Percentiles rank a stretch among this genome's conserved stretches.
Conservation (phyloP, 2,888 invertebrate species). For the Hoplodrina ambigua region DNA sequence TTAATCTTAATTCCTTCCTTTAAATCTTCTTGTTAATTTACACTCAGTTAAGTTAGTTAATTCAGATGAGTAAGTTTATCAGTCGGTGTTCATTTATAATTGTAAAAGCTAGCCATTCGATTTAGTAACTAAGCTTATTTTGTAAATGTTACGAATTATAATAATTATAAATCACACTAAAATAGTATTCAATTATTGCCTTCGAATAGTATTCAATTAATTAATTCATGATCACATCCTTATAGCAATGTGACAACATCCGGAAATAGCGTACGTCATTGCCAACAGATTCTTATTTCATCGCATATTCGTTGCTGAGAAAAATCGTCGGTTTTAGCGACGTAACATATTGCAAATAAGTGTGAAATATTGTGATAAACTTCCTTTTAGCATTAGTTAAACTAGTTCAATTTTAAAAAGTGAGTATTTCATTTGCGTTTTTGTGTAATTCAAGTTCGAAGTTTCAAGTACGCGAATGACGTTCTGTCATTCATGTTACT, state of each 20-base stretch:
- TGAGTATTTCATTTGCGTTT: conserved; percentile 80
- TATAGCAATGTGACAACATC: conserved; percentile 79
- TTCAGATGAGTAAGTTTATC: no score
- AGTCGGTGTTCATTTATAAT: no score
- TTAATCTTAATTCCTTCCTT: no score
- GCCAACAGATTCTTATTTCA: conserved; percentile 87
- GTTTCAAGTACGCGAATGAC: conserved; percentile 83
- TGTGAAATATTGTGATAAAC: conserved; percentile 88
- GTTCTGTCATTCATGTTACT: conserved; percentile 87
- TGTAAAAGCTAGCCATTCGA: background rate
- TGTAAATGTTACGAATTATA: background rate
- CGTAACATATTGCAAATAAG: conserved; percentile 85
- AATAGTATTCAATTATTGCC: background rate
- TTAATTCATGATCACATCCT: conserved; percentile 58
- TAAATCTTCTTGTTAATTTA: no score
- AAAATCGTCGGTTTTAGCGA: conserved; percentile 84
- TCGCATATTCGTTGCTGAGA: conserved; percentile 77
- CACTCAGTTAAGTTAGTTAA: no score
- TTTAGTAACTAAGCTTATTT: background rate
- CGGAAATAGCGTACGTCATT: conserved; percentile 89
- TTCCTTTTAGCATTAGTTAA: conserved; percentile 84
- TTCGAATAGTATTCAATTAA: background rate
- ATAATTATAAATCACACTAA: no score
- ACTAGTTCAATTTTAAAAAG: conserved; percentile 87
- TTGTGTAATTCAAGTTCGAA: conserved; percentile 72